These are phyloP conservation scores for Drosophila sordidapex DNA, from an alignment of 2,888 invertebrate genomes.

Conservation along the genomic window DNA sequence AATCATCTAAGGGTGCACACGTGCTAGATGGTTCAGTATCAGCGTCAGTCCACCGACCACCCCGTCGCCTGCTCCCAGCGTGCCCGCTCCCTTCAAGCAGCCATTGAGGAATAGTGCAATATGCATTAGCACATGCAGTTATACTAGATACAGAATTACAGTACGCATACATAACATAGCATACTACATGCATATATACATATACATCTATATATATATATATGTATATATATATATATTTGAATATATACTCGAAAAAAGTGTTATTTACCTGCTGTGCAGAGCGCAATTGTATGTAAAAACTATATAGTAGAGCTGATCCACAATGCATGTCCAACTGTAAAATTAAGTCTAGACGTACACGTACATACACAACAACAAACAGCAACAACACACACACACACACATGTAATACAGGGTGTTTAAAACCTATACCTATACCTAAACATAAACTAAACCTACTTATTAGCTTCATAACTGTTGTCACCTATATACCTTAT, in stretches of 20 bases:
- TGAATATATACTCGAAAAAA: conserved; percentile 75
- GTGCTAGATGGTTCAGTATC: conserved; percentile 60
- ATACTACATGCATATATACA: conserved; percentile 36
- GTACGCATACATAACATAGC: conserved; percentile 33
- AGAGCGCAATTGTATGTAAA: conserved; percentile 81
- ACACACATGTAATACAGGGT: conserved; percentile 70
- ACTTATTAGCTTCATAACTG: conserved; percentile 72
- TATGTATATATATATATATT: conserved; percentile 46
- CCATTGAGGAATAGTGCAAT: conserved; percentile 75
- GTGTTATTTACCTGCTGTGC: conserved; percentile 82
- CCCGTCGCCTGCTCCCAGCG: conserved; percentile 15
- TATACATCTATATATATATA: conserved; percentile 30
- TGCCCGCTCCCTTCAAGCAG: conserved; percentile 56
- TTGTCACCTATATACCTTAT: conserved; percentile 49
- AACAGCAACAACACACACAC: conserved; percentile 16
- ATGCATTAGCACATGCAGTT: conserved; percentile 57
- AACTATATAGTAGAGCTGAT: conserved; percentile 76
- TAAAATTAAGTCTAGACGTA: conserved; percentile 78
- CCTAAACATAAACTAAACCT: conserved; percentile 59
- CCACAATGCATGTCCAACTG: conserved; percentile 81
- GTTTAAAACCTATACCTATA: conserved; percentile 64
- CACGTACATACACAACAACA: conserved; percentile 43
- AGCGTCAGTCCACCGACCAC: conserved; percentile 1
- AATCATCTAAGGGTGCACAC: conserved; percentile 82
- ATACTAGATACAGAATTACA: conserved; percentile 48